These are phyloP conservation scores for Pheucticus melanocephalus DNA, from an alignment of 2,113 vertebrate genomes.

Conservation along the genomic window DNA sequence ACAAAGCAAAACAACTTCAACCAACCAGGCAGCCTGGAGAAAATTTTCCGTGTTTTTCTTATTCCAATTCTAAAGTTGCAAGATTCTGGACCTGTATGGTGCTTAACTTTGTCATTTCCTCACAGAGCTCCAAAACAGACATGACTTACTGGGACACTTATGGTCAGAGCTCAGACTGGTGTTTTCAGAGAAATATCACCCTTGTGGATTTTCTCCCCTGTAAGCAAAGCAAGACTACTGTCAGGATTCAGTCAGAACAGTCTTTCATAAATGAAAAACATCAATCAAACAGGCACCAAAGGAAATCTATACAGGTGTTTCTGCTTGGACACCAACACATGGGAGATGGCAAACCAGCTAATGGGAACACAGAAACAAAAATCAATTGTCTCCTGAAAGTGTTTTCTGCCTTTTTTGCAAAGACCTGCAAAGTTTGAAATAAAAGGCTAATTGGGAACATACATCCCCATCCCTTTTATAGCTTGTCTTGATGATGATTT, in stretches of 20 bases:
- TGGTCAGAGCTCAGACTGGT: fast-evolving
- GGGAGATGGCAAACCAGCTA: background rate
- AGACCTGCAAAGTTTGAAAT: background rate
- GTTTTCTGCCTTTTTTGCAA: background rate
- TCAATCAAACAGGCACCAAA: background rate
- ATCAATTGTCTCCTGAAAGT: background rate
- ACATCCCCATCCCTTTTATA: background rate
- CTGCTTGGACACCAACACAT: background rate
- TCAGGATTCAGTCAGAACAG: background rate
- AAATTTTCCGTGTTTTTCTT: background rate
- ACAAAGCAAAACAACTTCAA: background rate
- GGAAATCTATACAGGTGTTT: background rate
- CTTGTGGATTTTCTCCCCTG: background rate
- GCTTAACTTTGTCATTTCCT: background rate
- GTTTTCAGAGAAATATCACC: background rate
- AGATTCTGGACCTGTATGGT: background rate
- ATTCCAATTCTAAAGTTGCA: background rate
- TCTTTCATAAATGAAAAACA: background rate
- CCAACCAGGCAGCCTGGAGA: background rate
- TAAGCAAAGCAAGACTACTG: background rate
- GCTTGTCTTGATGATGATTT: background rate
- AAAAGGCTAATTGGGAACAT: background rate
- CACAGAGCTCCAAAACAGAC: background rate
- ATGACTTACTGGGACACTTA: fast-evolving
- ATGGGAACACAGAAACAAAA: background rate